These are phyloP conservation scores for Drosophila pegasa DNA, from an alignment of 2,888 invertebrate species.

Conservation along the genomic window DNA sequence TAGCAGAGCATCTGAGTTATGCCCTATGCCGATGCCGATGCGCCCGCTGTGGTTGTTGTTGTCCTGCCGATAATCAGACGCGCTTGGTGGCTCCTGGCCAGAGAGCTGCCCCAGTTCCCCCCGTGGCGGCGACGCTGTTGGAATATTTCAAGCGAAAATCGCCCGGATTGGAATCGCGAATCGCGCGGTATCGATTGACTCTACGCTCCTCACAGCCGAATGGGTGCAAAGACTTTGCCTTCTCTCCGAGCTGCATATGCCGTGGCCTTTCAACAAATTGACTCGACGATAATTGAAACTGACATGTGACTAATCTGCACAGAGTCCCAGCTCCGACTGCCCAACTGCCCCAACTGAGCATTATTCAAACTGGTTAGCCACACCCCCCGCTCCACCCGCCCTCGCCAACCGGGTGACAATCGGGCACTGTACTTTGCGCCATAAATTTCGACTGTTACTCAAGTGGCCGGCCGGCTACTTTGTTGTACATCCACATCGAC, in stretches of 20 bases:
- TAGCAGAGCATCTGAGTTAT: slow-evolving; percentile 82
- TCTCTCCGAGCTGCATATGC: slow-evolving; percentile 42
- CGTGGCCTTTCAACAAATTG: slow-evolving; percentile 84
- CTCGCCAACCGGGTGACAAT: slow-evolving; percentile 66
- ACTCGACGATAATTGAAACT: slow-evolving; percentile 84
- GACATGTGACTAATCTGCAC: slow-evolving; percentile 85
- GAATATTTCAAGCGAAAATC: slow-evolving; percentile 80
- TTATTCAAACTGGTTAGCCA: slow-evolving; percentile 63
- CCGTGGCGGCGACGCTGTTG: slow-evolving; percentile 73
- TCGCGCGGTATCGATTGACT: slow-evolving; percentile 73
- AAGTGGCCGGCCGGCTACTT: slow-evolving; percentile 74
- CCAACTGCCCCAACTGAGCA: slow-evolving; percentile 51
- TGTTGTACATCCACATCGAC: slow-evolving; percentile 57
- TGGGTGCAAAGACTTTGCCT: slow-evolving; percentile 52
- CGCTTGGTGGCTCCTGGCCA: slow-evolving; percentile 75
- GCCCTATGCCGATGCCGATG: slow-evolving; percentile 70
- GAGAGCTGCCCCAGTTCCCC: slow-evolving; percentile 8
- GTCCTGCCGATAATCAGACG: slow-evolving; percentile 81
- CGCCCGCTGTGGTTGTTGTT: slow-evolving; percentile 42
- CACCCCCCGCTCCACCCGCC: neutral
- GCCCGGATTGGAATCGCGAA: slow-evolving; percentile 62
- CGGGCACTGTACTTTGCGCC: slow-evolving; percentile 79
- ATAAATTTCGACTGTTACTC: slow-evolving; percentile 77
- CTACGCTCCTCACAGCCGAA: slow-evolving; percentile 28
- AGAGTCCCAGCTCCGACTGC: slow-evolving; percentile 40